A percentile compares a stretch with the other conserved stretches of the same genome.
Evolutionary conservation across 2,888 invertebrate genomes (phyloP).

Genomic region (Xanthostigma xanthostigma): DNA sequence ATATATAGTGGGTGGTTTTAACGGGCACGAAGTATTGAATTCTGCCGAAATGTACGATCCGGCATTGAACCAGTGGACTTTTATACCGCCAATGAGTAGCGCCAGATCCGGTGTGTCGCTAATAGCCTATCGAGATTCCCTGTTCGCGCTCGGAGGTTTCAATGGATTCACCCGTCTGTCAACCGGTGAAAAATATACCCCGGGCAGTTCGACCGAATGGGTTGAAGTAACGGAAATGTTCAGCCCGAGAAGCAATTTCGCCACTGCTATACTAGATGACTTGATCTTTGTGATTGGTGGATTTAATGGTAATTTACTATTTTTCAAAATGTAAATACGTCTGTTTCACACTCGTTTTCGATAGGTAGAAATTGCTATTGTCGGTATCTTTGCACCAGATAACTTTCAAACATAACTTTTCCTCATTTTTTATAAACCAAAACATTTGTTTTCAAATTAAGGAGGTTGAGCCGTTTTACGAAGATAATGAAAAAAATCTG

Average conservation of each 20-base stretch:
- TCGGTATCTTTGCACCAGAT: too few species aligned
- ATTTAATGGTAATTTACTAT: conserved; percentile 48
- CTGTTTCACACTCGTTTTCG: too few species aligned
- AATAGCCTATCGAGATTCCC: conserved; percentile 44
- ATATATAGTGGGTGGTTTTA: conserved; percentile 68
- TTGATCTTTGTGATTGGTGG: conserved; percentile 72
- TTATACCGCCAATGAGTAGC: conserved; percentile 50
- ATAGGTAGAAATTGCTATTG: too few species aligned
- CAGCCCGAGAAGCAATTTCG: conserved; percentile 67
- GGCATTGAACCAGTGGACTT: conserved; percentile 54
- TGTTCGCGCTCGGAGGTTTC: conserved; percentile 72
- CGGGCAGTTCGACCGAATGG: conserved; percentile 43
- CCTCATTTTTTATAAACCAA: too few species aligned
- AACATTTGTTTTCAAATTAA: too few species aligned
- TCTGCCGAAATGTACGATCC: conserved; percentile 64
- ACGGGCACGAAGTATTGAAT: conserved; percentile 59
- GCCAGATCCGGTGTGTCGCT: conserved; percentile 65
- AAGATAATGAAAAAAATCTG: too few species aligned
- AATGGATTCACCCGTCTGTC: conserved; percentile 55
- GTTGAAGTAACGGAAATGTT: conserved; percentile 55
- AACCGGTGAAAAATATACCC: conserved; percentile 37
- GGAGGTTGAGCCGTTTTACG: too few species aligned
- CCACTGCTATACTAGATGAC: conserved; percentile 57
- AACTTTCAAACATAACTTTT: too few species aligned
- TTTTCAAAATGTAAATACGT: too few species aligned